Percentiles rank a stretch among this genome's conserved stretches.
phyloP scores from a whole-genome alignment of 2,888 invertebrate genomes.

The Teleogryllus oceanicus region DNA sequence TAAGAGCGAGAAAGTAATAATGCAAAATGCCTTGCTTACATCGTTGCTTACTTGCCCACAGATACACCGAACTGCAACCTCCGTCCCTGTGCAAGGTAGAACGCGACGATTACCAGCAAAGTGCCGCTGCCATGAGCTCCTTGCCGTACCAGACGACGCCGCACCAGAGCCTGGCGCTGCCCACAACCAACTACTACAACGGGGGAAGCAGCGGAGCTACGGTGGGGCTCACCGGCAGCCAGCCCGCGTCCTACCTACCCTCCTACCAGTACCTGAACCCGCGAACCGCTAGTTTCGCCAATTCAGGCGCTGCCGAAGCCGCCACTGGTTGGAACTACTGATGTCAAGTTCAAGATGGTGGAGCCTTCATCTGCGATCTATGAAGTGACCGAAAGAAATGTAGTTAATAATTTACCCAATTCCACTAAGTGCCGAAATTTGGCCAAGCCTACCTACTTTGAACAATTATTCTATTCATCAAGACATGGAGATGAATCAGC shows the following conservation, averaged over 20 bases:
- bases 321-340: constrained; percentile 3
- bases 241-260: constrained; percentile 26
- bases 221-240: constrained; percentile 19
- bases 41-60: constrained; percentile 26
- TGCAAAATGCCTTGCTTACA: no score
- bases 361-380: no score
- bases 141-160: neutral
- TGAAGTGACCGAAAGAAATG: no score
- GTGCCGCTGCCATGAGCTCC: neutral
- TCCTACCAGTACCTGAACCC: constrained; percentile 32
- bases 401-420: no score
- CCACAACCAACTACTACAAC: constrained; percentile 31
- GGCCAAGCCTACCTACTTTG: no score
- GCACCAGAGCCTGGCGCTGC: constrained; percentile 26
- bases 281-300: constrained; percentile 21
- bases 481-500: no score
- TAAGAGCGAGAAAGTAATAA: no score
- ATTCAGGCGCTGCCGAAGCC: constrained; percentile 20
- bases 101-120: constrained; percentile 43
- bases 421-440: no score
- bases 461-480: no score
- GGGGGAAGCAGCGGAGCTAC: neutral
- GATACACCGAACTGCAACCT: constrained; percentile 49
- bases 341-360: neutral
- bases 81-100: constrained; percentile 34